These are phyloP conservation scores for Limosa lapponica DNA, from an alignment of 2,797 vertebrate species.

Conservation along the genomic window DNA sequence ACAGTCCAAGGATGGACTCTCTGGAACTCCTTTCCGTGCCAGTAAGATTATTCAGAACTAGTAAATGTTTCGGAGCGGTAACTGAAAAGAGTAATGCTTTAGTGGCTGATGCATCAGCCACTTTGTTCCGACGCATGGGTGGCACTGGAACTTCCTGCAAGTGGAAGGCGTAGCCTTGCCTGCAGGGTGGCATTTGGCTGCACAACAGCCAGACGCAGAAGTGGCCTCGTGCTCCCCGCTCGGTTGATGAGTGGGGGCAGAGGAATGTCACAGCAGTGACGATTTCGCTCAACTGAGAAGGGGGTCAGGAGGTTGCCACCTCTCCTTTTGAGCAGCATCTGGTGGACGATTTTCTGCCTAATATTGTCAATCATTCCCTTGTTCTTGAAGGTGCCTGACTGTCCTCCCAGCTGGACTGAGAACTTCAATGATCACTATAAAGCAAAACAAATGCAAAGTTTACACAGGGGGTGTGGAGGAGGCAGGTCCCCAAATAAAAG, in stretches of 20 bases:
- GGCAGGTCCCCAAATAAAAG: conserved; percentile 59
- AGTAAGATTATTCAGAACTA: background rate
- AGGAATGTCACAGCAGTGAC: background rate
- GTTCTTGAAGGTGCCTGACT: conserved; percentile 61
- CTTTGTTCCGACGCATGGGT: conserved; percentile 3
- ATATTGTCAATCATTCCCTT: conserved; percentile 64
- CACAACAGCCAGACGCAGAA: conserved; percentile 1
- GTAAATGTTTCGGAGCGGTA: background rate
- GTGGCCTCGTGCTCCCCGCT: background rate
- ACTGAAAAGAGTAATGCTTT: background rate
- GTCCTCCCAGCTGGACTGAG: conserved; percentile 67
- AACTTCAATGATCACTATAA: conserved; percentile 46
- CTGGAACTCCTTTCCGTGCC: fast-evolving
- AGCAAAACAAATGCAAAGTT: conserved; percentile 65
- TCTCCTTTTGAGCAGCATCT: conserved; percentile 58
- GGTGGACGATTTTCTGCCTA: conserved; percentile 65
- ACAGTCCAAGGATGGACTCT: background rate
- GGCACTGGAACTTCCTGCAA: background rate
- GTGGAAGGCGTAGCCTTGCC: background rate
- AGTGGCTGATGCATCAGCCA: background rate
- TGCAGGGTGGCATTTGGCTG: background rate
- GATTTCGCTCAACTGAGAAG: background rate
- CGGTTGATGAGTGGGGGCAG: conserved; percentile 1
- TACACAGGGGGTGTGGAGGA: conserved; percentile 59
- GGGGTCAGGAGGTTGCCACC: conserved; percentile 46